These are phyloP conservation scores for Eupithecia exiguata DNA, from an alignment of 2,888 invertebrate genomes.

Conservation along the genomic window DNA sequence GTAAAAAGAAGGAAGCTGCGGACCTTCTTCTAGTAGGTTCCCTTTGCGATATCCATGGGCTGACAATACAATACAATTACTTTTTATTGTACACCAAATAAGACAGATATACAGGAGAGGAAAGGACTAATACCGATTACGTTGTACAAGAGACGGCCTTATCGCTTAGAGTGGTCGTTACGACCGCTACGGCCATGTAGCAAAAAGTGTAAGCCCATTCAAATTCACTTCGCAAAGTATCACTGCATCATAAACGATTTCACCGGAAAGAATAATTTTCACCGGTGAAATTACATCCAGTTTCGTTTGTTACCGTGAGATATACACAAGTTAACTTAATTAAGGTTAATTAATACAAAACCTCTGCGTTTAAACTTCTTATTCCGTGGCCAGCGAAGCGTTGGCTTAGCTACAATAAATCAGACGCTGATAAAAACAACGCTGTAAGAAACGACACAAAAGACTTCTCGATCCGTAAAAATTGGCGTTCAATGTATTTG, in stretches of 20 bases:
- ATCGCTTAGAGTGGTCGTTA: background rate
- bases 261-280: conserved; percentile 47
- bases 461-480: conserved; percentile 27
- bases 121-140: no score
- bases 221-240: conserved; percentile 29
- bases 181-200: background rate
- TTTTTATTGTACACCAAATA: no score
- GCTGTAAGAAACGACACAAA: conserved; percentile 28
- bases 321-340: conserved; percentile 64
- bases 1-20: background rate
- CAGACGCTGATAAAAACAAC: conserved; percentile 29
- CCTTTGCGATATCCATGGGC: background rate
- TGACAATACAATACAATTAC: no score
- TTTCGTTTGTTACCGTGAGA: conserved; percentile 67
- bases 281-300: conserved; percentile 55
- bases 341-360: conserved; percentile 73
- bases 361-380: conserved; percentile 40
- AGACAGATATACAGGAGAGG: no score
- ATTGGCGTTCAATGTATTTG: conserved; percentile 33
- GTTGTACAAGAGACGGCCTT: no score
- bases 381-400: conserved; percentile 44
- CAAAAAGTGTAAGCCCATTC: conserved; percentile 11
- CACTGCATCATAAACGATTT: conserved; percentile 40
- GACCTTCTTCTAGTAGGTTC: background rate
- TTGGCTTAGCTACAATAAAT: conserved; percentile 33